Conservation (phyloP, 2,888 invertebrate genomes). For the Catocala sponsa region DNA sequence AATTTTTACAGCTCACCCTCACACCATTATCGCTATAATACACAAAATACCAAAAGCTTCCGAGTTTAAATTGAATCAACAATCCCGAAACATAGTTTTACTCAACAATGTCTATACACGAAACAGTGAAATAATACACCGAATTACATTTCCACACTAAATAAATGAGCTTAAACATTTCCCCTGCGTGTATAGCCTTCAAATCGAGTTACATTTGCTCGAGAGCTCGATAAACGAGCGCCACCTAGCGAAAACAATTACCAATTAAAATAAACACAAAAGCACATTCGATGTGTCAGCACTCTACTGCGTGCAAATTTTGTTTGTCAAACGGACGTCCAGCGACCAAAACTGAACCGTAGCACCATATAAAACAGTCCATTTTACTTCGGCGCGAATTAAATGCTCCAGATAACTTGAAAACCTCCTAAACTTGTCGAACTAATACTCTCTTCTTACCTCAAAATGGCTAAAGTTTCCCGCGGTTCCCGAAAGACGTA, state of each 20-base stretch:
- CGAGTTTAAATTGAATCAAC: slow-evolving; percentile 12
- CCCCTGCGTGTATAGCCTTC: slow-evolving; percentile 27
- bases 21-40: not conserved
- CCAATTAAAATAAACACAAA: slow-evolving; percentile 63
- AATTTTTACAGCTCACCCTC: not conserved
- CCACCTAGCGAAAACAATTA: slow-evolving; percentile 48
- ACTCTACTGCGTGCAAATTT: slow-evolving; percentile 57
- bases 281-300: slow-evolving; percentile 64
- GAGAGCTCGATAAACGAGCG: slow-evolving; percentile 36
- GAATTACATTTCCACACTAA: slow-evolving; percentile 13
- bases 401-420: slow-evolving; percentile 71
- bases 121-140: slow-evolving; percentile 6
- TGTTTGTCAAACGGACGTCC: slow-evolving; percentile 51
- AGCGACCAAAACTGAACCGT: slow-evolving; percentile 45
- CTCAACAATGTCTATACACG: slow-evolving; percentile 5
- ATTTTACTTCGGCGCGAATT: slow-evolving; percentile 46
- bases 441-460: slow-evolving; percentile 83
- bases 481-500: slow-evolving; percentile 56
- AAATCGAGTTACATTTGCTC: slow-evolving; percentile 34
- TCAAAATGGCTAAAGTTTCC: slow-evolving; percentile 79
- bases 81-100: slow-evolving; percentile 9
- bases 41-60: slow-evolving; percentile 4
- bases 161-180: slow-evolving; percentile 34
- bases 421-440: slow-evolving; percentile 81
- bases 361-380: slow-evolving; percentile 33